Conservation (phyloP, 2,888 invertebrate species). For the Falcaria lacertinaria region DNA sequence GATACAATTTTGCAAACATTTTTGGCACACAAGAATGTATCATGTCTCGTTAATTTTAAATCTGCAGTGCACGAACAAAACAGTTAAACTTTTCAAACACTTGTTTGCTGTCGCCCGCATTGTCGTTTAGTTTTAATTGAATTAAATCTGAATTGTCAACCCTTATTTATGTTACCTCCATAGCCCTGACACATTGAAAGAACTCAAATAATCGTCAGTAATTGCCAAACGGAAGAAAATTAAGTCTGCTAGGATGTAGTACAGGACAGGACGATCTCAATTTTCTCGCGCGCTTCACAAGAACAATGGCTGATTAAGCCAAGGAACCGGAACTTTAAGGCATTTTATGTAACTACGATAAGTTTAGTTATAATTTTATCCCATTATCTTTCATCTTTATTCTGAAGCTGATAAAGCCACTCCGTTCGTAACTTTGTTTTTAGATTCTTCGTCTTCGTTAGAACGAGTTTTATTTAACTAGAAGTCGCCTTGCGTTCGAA, state of each 20-base stretch:
- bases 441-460: too few species aligned
- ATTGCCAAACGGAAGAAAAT: neutral
- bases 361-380: neutral
- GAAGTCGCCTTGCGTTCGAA: too few species aligned
- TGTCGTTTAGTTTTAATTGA: too few species aligned
- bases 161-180: neutral
- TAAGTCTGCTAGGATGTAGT: neutral
- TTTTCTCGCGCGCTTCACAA: conserved; percentile 20
- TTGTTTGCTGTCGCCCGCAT: too few species aligned
- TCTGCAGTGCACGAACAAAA: too few species aligned
- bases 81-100: too few species aligned
- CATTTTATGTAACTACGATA: conserved; percentile 12
- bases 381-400: neutral
- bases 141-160: too few species aligned
- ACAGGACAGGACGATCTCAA: conserved; percentile 28
- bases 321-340: conserved; percentile 28
- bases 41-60: too few species aligned
- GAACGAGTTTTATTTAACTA: too few species aligned
- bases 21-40: too few species aligned
- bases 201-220: neutral
- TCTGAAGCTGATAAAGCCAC: neutral
- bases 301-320: conserved; percentile 37
- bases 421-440: too few species aligned
- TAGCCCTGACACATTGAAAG: neutral
- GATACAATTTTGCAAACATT: too few species aligned